Evolutionary conservation across 2,888 invertebrate species (phyloP), one percentile per base, ranked within the genome.

Genomic region (Ophioninae sp.): DNA sequence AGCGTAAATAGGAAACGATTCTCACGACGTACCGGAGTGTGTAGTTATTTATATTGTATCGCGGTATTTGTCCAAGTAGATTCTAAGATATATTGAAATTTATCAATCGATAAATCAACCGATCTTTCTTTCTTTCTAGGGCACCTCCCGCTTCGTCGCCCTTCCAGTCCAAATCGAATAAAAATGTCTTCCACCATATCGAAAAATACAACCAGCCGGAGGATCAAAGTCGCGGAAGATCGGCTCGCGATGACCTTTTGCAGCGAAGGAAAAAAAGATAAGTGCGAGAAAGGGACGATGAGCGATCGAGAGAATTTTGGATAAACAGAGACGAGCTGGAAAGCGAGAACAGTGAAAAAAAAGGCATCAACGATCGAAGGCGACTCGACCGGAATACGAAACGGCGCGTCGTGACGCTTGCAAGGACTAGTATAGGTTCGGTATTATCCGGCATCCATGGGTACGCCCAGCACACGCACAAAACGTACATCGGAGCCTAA

Each of bases 381-480:
- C 79, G 80, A 78, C 81, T 82, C 77, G 86, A 87, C 87, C 86
- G 87, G 87, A 88, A 87, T 89, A 88, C 87, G 87, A 88, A 88
- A 85, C 85, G 85, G 87, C 87, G 84, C 80, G 67, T 85, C 85
- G 89, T 86, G 86, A 84, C 86, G 86, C 85, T 86, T 85, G 82
- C 59, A 74, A 73, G 74, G 83, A 83, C 76, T 73, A 74, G 73
- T 68, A 73, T 39, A 37, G 77, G n/a, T 68, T 77, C 44, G 68
- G 73, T 77, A 85, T 86, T 85, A 85, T 85, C 73, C 82, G 62
- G 79, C 21, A 13, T 37, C 5, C 23, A 50, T 59, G 23, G 30
- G 17, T 77, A 6, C 17, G 57, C 57, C 21, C 64, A 2, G 64
- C 37, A 56, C 83, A 85, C 67, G 78, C 73, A 70, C 50, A 21